Evolutionary conservation across 2,113 vertebrate species (phyloP).

Genomic region (Phocoena sinus): DNA sequence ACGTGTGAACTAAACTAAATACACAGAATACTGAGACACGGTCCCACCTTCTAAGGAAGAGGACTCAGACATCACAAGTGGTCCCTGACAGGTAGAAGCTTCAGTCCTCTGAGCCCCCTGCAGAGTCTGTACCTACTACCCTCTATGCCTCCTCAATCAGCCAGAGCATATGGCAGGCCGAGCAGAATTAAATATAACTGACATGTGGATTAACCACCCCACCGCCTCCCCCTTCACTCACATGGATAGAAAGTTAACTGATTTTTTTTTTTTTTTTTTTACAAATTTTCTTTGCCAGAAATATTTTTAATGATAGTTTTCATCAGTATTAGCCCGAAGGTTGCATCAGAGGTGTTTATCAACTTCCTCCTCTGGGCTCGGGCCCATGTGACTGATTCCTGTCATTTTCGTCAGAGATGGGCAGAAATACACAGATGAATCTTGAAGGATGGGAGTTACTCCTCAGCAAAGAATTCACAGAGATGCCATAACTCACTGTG

Average conservation of each 20-base stretch:
- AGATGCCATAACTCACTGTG: constrained; percentile 63
- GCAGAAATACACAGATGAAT: constrained; percentile 58
- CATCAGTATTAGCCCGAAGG: constrained; percentile 3
- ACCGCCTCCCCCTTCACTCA: neutral
- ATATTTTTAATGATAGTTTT: constrained; percentile 30
- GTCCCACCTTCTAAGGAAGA: neutral
- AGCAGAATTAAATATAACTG: constrained; percentile 42
- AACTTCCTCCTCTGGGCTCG: neutral
- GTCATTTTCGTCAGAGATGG: constrained; percentile 48
- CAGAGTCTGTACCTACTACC: neutral
- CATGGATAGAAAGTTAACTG: constrained; percentile 30
- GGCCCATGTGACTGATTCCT: constrained; percentile 13
- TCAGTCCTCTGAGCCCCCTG: neutral
- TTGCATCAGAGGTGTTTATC: neutral
- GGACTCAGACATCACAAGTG: neutral
- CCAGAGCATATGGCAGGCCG: neutral
- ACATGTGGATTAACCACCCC: constrained; percentile 39
- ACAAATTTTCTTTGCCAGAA: constrained; percentile 33
- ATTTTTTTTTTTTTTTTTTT: constrained; percentile 20
- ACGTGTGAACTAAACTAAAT: neutral
- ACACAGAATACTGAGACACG: neutral
- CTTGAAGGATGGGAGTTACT: constrained; percentile 60
- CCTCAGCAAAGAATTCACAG: constrained; percentile 63
- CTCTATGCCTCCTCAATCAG: too few relatives aligned
- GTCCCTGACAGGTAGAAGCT: neutral